Evolutionary conservation across 1,140 invertebrate species (phyloP), one percentile per base, ranked within the genome.

Genomic region (Whitmania pigra): DNA sequence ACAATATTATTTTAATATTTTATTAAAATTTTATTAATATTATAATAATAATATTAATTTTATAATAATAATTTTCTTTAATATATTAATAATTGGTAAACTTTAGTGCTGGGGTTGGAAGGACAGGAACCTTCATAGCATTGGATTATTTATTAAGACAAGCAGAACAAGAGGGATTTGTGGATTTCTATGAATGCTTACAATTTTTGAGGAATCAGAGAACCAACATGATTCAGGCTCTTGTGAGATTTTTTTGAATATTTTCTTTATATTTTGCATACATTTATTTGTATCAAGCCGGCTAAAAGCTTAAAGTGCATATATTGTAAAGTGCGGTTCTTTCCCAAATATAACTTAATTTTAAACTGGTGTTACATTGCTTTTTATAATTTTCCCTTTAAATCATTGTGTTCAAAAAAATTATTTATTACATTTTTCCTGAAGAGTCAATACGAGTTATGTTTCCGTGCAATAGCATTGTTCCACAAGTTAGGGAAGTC

Each of bases 111-210:
- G 67, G 67, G 9, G 67, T 68, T 40, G 67, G 67, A 11, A 68
- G 67, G 25, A 68, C 67, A 22, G 67, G 67, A n/a, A 68, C 67
- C 36, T 68, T 31, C 3, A 68, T 68, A 68, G 67, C 67, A 22
- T 22, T 68, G 20, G 67, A 68, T 68, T 68, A 68, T 43, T 68
- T 68, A 40, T 15, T 40, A 68, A 43, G 36, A 29, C 22, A 68
- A 40, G 67, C 27, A 25, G 36, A 68, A 68, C 36, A 15, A 22
- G 36, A 29, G n/a, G 67, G 67, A 11, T 31, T 3, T n/a, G 67
- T 68, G 3, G 27, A 43, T 68, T n/a, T 68, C 36, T 43, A 29
- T 18, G 67, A 43, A 15, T 68, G 67, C 25, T 18, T 68, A 11
- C 11, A 68, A 31, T 31, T 29, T 13, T 9, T 68, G 67, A 29